phyloP scores from a whole-genome alignment of 2,113 vertebrate genomes.

The Varanus komodoensis region DNA sequence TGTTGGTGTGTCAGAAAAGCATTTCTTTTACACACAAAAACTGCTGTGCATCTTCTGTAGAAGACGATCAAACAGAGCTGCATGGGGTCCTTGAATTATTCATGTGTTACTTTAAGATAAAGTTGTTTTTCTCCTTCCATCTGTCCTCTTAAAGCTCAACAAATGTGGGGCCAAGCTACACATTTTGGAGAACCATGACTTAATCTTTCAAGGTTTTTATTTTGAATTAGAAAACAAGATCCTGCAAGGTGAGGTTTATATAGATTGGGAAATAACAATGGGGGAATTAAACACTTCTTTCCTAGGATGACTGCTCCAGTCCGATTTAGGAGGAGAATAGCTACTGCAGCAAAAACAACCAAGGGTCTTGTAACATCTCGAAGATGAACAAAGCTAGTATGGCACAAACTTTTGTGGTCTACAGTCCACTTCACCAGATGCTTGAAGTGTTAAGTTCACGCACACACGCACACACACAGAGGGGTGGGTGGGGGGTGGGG shows the following conservation, averaged over 20 bases:
- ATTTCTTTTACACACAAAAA: not conserved
- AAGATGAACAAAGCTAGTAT: too few relatives aligned
- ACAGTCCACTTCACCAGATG: too few relatives aligned
- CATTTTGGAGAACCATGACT: not conserved
- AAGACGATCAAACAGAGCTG: not conserved
- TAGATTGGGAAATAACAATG: not conserved
- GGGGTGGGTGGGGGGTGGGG: too few relatives aligned
- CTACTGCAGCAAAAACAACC: too few relatives aligned
- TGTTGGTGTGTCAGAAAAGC: not conserved
- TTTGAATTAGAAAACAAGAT: not conserved
- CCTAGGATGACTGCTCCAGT: not conserved
- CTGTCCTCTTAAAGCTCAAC: not conserved
- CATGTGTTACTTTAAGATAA: not conserved
- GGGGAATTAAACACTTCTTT: not conserved
- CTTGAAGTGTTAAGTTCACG: too few relatives aligned
- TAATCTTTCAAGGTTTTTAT: not conserved
- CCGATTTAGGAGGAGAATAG: not conserved
- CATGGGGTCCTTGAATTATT: not conserved
- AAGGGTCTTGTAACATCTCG: too few relatives aligned
- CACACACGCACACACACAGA: too few relatives aligned
- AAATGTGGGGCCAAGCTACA: not conserved
- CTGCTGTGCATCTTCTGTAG: not conserved
- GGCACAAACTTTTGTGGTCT: too few relatives aligned
- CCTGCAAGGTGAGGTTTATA: not conserved
- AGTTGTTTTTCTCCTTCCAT: not conserved